These are phyloP conservation scores for Chelon auratus DNA, from an alignment of 2,797 vertebrate genomes.

Conservation along the genomic window DNA sequence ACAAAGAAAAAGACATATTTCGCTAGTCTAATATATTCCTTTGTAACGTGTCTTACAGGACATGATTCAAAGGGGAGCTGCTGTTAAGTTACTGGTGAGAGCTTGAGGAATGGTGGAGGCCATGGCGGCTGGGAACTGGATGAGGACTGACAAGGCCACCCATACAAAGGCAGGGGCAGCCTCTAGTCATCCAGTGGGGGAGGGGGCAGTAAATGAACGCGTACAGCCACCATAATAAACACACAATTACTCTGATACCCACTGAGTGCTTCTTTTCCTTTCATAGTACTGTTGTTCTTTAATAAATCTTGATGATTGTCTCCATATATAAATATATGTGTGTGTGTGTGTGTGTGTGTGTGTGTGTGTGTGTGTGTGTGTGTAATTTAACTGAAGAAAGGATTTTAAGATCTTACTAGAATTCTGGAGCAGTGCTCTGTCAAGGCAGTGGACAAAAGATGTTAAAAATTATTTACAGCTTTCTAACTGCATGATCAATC, in stretches of 20 bases:
- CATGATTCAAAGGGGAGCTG: conserved; percentile 37
- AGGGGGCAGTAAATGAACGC: conserved; percentile 51
- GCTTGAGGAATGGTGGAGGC: conserved; percentile 56
- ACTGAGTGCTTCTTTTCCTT: conserved; percentile 22
- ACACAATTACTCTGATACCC: conserved; percentile 48
- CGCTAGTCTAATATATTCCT: conserved; percentile 14
- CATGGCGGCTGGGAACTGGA: conserved; percentile 68
- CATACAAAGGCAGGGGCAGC: conserved; percentile 73
- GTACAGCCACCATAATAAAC: conserved; percentile 47
- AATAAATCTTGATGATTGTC: too few relatives aligned
- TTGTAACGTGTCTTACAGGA: conserved; percentile 41
- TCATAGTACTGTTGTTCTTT: conserved; percentile 3
- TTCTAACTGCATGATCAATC: conserved; percentile 91
- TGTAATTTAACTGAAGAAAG: background rate
- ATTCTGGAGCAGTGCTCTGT: conserved; percentile 18
- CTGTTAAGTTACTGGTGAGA: conserved; percentile 43
- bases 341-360: too few relatives aligned
- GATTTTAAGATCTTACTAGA: background rate
- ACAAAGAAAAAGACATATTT: background rate
- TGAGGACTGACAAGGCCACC: conserved; percentile 81
- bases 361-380: too few relatives aligned
- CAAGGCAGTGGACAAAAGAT: conserved; percentile 31
- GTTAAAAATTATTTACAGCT: conserved; percentile 45
- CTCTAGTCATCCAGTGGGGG: conserved; percentile 54
- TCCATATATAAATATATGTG: too few relatives aligned